These are phyloP conservation scores for Argopecten irradians DNA, from an alignment of 1,140 invertebrate genomes.

Conservation along the genomic window DNA sequence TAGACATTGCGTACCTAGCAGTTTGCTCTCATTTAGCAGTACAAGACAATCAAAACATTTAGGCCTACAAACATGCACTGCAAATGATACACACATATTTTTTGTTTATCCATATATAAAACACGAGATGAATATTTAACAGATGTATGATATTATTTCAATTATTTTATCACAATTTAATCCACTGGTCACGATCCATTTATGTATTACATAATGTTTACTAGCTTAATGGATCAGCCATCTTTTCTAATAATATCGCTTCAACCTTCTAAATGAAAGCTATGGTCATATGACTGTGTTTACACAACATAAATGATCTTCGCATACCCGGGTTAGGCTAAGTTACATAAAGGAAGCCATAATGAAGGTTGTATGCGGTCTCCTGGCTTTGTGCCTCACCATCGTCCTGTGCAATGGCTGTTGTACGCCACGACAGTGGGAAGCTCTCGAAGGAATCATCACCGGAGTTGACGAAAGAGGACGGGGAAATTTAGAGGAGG, in stretches of 20 bases:
- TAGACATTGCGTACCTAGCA: not conserved
- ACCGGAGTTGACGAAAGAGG: not conserved
- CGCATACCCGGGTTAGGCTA: not conserved
- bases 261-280: not conserved
- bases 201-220: no score
- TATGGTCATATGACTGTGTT: not conserved
- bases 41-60: not conserved
- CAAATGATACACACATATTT: no score
- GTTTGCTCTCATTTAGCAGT: not conserved
- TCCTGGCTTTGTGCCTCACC: not conserved
- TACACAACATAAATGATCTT: not conserved
- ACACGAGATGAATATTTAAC: no score
- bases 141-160: no score
- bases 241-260: not conserved
- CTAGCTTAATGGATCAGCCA: no score
- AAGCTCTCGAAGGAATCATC: not conserved
- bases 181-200: no score
- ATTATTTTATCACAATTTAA: no score
- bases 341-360: not conserved
- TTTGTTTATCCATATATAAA: no score
- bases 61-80: no score
- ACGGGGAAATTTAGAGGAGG: not conserved
- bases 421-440: not conserved
- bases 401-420: not conserved
- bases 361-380: not conserved